Conservation (phyloP, 2,797 vertebrate species). For the Gorsachius magnificus region DNA sequence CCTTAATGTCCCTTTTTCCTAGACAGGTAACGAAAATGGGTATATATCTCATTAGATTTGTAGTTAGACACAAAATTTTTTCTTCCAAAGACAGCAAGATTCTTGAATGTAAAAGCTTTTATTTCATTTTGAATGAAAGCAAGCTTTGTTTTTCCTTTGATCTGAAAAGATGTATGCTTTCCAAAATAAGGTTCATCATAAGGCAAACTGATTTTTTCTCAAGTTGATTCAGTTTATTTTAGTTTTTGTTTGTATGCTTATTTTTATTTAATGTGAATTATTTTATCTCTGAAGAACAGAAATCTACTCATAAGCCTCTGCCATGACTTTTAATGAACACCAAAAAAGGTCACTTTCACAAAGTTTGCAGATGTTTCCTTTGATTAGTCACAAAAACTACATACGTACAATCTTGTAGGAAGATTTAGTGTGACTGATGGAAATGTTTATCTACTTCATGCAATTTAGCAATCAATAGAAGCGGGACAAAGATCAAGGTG, state of each 20-base stretch:
- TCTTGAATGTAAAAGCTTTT: background rate
- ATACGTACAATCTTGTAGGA: background rate
- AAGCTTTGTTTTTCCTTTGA: constrained; percentile 38
- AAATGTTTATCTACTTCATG: background rate
- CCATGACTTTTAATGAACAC: background rate
- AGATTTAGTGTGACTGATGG: background rate
- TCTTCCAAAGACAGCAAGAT: background rate
- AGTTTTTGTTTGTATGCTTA: background rate
- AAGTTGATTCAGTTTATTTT: background rate
- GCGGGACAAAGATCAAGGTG: background rate
- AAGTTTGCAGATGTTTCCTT: background rate
- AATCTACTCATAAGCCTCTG: background rate
- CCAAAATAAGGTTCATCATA: background rate
- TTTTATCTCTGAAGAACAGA: constrained; percentile 35
- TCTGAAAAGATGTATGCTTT: constrained; percentile 3
- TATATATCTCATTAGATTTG: background rate
- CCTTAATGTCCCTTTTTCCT: background rate
- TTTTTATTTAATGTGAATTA: constrained; percentile 5
- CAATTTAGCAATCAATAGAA: background rate
- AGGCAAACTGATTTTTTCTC: constrained; percentile 26
- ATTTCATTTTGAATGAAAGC: constrained; percentile 13
- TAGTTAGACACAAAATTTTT: background rate
- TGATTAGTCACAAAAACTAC: background rate
- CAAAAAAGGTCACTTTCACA: background rate
- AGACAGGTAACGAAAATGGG: background rate